Base-by-base conservation (phyloP, 2,113 vertebrate species). In the Caranx melampygus region DNA sequence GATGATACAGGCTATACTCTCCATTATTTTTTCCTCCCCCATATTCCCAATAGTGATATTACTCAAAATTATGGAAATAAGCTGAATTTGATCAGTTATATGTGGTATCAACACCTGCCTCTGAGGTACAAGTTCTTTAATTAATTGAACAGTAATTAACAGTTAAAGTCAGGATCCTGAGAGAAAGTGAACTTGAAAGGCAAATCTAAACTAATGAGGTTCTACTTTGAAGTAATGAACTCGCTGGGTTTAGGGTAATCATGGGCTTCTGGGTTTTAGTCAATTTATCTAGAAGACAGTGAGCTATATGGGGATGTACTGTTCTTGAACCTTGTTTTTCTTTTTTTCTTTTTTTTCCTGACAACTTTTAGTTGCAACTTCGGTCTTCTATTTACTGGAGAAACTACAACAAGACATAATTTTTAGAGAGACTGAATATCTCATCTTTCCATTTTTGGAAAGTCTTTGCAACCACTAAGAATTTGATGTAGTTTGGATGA, bases 121-220 rank as follows among this genome's bases (percentile, higher is more conserved):
- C 89, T 85, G 87, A 92, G 92, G 90, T 92, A 72, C 75, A 3
- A 3, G 76, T 62, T 72, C 74, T 84, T 87, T 90, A 89, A 93
- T 93, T 88, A 93, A 92, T 88, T 87, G 83, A 89, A 86, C 80
- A 83, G 83, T 93, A 93, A 94, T 92, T 91, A 92, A 92, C 76
- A 83, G 87, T 92, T 88, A 86, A 92, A 87, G 83, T 88, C 67
- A 14, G 84, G 80, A 89, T 91, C 76, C 78, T 85, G 84, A 81
- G 85, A 92, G 83, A 87, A 89, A 90, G 89, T 74, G 83, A 90
- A 92, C 87, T 94, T 92, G 89, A 93, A 93, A 93, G 90, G 83
- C 72, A 89, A 90, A 88, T 88, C 86, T 90, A 21, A 91, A 89
- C 87, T 93, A 94, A 94, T 93, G 91, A 92, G 90, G 73, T 89